Percentiles rank a stretch among this genome's conserved stretches.
Conservation (phyloP, 2,888 invertebrate species). For the Sphecodes monilicornis region DNA sequence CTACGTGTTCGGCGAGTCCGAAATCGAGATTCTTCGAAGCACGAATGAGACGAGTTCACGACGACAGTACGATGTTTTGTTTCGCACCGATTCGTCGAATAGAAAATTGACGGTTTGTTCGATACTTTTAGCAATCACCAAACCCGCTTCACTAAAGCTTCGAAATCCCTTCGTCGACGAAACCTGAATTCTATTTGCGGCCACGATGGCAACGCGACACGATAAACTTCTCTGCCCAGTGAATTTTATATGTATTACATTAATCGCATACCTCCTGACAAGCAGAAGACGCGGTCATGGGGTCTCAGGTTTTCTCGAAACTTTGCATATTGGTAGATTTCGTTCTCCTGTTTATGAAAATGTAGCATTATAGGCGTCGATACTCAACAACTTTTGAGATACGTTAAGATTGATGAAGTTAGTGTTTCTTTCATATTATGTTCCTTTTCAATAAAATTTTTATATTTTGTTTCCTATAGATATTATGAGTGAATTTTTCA, state of each 20-base stretch:
- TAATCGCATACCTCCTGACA: conserved; percentile 56
- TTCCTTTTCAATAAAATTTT: too few species aligned
- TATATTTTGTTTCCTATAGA: too few species aligned
- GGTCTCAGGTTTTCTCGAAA: too few species aligned
- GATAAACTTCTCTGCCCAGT: conserved; percentile 65
- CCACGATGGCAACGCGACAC: conserved; percentile 38
- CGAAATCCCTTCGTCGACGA: conserved; percentile 34
- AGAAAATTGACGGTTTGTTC: background rate
- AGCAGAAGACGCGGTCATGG: too few species aligned
- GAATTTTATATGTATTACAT: conserved; percentile 72
- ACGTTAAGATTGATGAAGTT: too few species aligned
- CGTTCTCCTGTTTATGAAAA: too few species aligned
- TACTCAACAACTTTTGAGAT: too few species aligned
- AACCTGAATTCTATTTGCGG: conserved; percentile 22
- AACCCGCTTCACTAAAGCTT: conserved; percentile 26
- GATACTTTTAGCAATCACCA: background rate
- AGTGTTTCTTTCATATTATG: too few species aligned
- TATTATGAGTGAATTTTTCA: too few species aligned
- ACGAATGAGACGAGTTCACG: conserved; percentile 9
- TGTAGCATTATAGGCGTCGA: too few species aligned
- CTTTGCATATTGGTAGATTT: too few species aligned
- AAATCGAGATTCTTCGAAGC: conserved; percentile 32
- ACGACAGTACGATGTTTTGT: background rate
- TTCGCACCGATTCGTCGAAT: background rate
- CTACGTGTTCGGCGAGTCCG: conserved; percentile 14